phyloP scores from a whole-genome alignment of 2,113 vertebrate species.

The Gobius niger region DNA sequence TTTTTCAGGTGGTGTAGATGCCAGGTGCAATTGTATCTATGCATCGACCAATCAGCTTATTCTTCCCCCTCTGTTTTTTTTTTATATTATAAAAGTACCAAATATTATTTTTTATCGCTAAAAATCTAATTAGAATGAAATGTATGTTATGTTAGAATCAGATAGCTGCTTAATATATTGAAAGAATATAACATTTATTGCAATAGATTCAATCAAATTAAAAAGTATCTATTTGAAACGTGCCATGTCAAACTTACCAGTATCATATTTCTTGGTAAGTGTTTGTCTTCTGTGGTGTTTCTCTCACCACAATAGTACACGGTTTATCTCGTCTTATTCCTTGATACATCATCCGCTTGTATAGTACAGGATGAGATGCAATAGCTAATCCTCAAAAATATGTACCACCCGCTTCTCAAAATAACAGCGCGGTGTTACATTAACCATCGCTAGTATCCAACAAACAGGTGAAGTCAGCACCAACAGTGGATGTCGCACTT shows the following conservation, averaged over 20 bases:
- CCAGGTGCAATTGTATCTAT: neutral
- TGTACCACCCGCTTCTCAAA: conserved; percentile 55
- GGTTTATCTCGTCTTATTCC: conserved; percentile 23
- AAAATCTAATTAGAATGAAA: too few relatives aligned
- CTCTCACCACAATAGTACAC: conserved; percentile 4
- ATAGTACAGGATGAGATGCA: conserved; percentile 38
- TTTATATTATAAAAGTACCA: too few relatives aligned
- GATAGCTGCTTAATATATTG: too few relatives aligned
- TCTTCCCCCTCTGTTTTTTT: too few relatives aligned
- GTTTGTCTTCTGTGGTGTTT: neutral
- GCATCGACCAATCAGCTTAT: neutral
- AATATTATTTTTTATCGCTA: too few relatives aligned
- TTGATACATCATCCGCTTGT: conserved; percentile 31
- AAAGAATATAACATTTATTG: neutral
- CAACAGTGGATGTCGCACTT: conserved; percentile 38
- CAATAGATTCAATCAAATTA: neutral
- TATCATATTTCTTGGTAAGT: neutral
- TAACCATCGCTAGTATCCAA: conserved; percentile 31
- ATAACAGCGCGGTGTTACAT: conserved; percentile 53
- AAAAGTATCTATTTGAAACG: neutral
- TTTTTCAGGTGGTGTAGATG: neutral
- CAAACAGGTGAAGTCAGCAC: conserved; percentile 58
- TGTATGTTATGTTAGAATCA: too few relatives aligned
- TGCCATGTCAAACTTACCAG: neutral
- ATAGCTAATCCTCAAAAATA: conserved; percentile 50